Conservation (phyloP, 2,888 invertebrate genomes). For the Portevinia maculata region DNA sequence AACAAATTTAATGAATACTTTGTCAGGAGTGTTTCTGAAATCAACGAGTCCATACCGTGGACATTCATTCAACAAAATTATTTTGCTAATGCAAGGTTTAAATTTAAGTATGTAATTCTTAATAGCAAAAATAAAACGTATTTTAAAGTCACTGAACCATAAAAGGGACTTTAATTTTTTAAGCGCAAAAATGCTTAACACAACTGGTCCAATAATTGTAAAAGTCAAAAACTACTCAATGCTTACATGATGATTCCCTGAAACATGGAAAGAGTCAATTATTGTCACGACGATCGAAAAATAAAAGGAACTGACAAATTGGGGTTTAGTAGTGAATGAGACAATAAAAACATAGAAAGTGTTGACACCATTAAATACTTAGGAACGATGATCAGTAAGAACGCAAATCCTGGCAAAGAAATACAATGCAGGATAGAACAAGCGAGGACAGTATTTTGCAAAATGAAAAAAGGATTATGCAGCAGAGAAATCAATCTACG, state of each 20-base stretch:
- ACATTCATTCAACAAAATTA: background rate
- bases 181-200: background rate
- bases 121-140: background rate
- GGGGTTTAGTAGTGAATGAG: too few relatives aligned
- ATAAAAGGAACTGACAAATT: background rate
- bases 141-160: constrained; percentile 1
- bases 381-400: too few relatives aligned
- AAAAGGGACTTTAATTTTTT: too few relatives aligned
- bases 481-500: too few relatives aligned
- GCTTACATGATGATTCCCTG: background rate
- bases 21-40: constrained; percentile 5
- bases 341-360: too few relatives aligned
- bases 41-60: background rate
- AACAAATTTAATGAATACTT: too few relatives aligned
- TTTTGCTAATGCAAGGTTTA: background rate
- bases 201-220: background rate
- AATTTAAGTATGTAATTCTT: too few relatives aligned
- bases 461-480: too few relatives aligned
- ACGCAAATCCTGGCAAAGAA: too few relatives aligned
- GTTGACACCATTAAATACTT: too few relatives aligned
- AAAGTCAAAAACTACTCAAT: constrained; percentile 1
- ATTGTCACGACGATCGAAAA: background rate
- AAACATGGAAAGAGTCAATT: background rate
- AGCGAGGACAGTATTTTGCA: too few relatives aligned
- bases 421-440: too few relatives aligned